Evolutionary conservation across 2,888 invertebrate species (phyloP).

Genomic region (Tetropium fuscum): DNA sequence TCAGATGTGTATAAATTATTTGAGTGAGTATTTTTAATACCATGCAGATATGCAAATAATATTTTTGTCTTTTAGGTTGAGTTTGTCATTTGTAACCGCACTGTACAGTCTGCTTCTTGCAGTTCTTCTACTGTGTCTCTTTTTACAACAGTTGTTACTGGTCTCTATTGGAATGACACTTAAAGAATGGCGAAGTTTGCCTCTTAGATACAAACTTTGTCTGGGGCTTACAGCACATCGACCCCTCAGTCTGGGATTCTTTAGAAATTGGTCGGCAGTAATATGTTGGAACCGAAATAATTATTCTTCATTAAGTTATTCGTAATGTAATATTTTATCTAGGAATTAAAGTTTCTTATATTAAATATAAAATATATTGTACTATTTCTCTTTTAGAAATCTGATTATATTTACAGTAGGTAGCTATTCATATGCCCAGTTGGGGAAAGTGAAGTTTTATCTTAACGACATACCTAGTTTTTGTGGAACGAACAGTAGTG

Average conservation of each 20-base stretch:
- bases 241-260: constrained; percentile 54
- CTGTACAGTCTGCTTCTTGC: constrained; percentile 56
- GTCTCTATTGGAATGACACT: constrained; percentile 68
- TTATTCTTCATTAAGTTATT: constrained; percentile 2
- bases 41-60: no score
- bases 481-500: no score
- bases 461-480: no score
- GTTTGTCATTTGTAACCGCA: constrained; percentile 57
- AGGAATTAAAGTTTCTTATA: neutral
- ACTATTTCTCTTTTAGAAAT: no score
- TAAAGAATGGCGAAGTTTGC: constrained; percentile 66
- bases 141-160: constrained; percentile 59
- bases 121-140: constrained; percentile 47
- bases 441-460: no score
- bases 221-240: constrained; percentile 51
- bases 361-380: neutral
- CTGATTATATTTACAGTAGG: no score
- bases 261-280: constrained; percentile 56
- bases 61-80: constrained; percentile 51
- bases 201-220: constrained; percentile 52
- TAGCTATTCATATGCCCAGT: no score
- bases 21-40: constrained; percentile 70
- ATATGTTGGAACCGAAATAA: constrained; percentile 45
- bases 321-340: neutral
- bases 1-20: constrained; percentile 85